Evolutionary conservation across 1,140 invertebrate species (phyloP).

Genomic region (Ips nitidus): DNA sequence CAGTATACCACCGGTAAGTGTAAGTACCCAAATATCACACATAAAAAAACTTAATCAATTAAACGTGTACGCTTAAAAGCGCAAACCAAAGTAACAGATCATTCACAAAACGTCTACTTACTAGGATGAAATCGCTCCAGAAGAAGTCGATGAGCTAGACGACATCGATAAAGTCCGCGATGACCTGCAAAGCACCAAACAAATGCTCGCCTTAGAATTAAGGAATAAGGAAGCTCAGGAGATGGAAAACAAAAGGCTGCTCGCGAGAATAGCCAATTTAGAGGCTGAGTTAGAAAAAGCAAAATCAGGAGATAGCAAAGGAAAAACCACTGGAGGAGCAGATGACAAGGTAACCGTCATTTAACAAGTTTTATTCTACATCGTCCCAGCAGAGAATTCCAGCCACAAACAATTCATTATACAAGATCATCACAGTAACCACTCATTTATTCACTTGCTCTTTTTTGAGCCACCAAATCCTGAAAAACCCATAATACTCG

Average conservation of each 20-base stretch:
- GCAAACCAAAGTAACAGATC: neutral
- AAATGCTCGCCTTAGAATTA: constrained; percentile 83
- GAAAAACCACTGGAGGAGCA: constrained; percentile 24
- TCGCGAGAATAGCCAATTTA: constrained; percentile 74
- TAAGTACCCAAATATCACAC: constrained; percentile 12
- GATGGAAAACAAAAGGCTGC: constrained; percentile 80
- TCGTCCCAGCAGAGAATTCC: too few relatives aligned
- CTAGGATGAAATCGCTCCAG: constrained; percentile 54
- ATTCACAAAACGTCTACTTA: constrained; percentile 9
- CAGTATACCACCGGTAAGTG: constrained; percentile 51
- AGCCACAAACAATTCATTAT: neutral
- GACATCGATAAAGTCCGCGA: constrained; percentile 89
- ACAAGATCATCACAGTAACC: neutral
- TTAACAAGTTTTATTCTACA: neutral
- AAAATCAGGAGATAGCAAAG: constrained; percentile 24
- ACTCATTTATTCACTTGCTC: constrained; percentile 21
- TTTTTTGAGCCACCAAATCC: constrained; percentile 89
- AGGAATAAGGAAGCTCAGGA: constrained; percentile 83
- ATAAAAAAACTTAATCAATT: too few relatives aligned
- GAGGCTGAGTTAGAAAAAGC: constrained; percentile 70
- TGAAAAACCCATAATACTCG: constrained; percentile 96
- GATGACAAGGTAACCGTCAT: constrained; percentile 48
- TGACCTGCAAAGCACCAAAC: constrained; percentile 87
- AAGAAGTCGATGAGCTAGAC: constrained; percentile 79
- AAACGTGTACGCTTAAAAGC: too few relatives aligned